These are phyloP conservation scores for Drosophila asahinai DNA, from an alignment of 1,140 invertebrate species.

Conservation along the genomic window DNA sequence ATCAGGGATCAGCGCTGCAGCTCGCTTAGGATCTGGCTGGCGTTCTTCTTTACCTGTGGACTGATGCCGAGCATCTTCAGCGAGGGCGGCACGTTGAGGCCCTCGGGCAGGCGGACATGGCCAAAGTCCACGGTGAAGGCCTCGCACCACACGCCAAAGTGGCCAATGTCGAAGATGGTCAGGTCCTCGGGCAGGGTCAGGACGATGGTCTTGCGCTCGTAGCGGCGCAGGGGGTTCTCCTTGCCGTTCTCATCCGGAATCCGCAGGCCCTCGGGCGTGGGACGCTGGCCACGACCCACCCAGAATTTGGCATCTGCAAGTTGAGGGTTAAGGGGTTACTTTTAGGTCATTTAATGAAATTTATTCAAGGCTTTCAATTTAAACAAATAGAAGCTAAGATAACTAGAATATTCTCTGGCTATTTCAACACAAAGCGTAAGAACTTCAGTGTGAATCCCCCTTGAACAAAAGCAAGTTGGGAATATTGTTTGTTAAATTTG, in stretches of 20 bases:
- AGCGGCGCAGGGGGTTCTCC: slow-evolving; percentile 90
- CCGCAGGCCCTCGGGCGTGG: slow-evolving; percentile 91
- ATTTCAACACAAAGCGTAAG: neutral
- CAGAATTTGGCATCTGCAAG: slow-evolving; percentile 94
- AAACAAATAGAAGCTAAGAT: too few relatives aligned
- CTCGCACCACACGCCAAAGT: slow-evolving; percentile 94
- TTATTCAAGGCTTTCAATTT: too few relatives aligned
- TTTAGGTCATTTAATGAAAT: too few relatives aligned
- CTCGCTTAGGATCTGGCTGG: slow-evolving; percentile 75
- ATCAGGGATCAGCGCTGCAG: slow-evolving; percentile 64
- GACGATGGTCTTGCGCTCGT: slow-evolving; percentile 94
- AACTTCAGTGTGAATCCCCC: slow-evolving; percentile 14
- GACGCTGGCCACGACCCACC: slow-evolving; percentile 92
- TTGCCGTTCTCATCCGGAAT: slow-evolving; percentile 96
- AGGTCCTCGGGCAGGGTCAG: slow-evolving; percentile 92
- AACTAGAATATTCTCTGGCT: neutral
- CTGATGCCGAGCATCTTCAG: slow-evolving; percentile 96
- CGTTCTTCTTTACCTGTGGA: slow-evolving; percentile 91
- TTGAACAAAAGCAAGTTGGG: neutral
- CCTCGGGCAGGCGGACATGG: slow-evolving; percentile 90
- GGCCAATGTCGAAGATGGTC: slow-evolving; percentile 93
- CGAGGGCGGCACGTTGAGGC: slow-evolving; percentile 94
- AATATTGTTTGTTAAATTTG: slow-evolving; percentile 12
- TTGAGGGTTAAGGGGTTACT: neutral
- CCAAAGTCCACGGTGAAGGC: slow-evolving; percentile 96